Evolutionary conservation across 2,888 invertebrate species (phyloP), one percentile per base, ranked within the genome.

Genomic region (Hypselothyrea guttata): DNA sequence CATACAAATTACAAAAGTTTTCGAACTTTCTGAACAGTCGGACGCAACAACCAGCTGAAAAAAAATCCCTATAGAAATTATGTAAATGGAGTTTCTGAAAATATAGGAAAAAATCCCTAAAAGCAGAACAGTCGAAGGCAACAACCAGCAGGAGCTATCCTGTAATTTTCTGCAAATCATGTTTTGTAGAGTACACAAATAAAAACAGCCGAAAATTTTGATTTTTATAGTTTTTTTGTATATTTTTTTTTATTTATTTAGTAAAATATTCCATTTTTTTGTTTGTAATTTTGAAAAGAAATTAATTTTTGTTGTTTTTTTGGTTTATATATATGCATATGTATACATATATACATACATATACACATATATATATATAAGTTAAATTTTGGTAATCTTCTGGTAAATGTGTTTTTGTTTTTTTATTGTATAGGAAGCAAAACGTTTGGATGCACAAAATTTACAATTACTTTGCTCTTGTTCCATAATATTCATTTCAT

Each of bases 371-470:
- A 22, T 52, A 65, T 66, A 65, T 73, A 66, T 67, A 67, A 57
- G 53, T 60, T 54, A 69, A 68, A 62, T 74, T 75, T 78, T 75
- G 69, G 75, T 75, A 71, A 65, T 65, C 64, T 75, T 65, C 64
- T 75, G 71, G 49, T 67, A 67, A 74, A 74, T 65, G 74, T 71
- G 54, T 42, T 60, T 15, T 56, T 47, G 55, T 40, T 64, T 48
- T 60, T 74, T 76, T 71, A 63, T 71, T 81, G 68, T 75, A 72
- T 81, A 81, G 74, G 81, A 83, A 77, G 75, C 77, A 85, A 84
- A 82, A 84, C 69, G n/a, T 71, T 77, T 83, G 69, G 84, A 86
- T 83, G 85, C 81, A 79, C 65, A 70, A 77, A 74, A 75, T 67
- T 67, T 73, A 67, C 63, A 73, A 71, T 75, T 71, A 67, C 68